phyloP scores from a whole-genome alignment of 2,888 invertebrate genomes.

The Orchesellides sinensis region DNA sequence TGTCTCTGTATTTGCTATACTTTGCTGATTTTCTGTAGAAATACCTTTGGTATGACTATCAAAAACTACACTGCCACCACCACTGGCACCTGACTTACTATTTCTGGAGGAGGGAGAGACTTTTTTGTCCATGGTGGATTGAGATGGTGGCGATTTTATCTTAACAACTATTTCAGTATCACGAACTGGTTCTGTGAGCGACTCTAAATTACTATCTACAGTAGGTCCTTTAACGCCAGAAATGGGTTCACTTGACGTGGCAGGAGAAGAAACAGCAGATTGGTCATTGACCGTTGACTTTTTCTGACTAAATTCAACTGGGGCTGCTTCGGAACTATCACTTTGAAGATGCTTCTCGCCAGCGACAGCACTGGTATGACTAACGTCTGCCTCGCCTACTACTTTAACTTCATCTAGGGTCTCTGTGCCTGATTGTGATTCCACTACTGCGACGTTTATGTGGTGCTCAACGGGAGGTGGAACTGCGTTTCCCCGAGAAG shows the following conservation, averaged over 20 bases:
- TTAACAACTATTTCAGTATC: constrained; percentile 41
- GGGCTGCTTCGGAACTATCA: background rate
- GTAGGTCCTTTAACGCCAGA: constrained; percentile 3
- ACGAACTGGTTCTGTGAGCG: constrained; percentile 64
- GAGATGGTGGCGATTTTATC: constrained; percentile 15
- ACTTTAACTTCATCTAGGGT: background rate
- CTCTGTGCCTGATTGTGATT: constrained; percentile 3
- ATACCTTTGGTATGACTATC: constrained; percentile 57
- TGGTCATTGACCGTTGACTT: constrained; percentile 41
- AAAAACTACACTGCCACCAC: constrained; percentile 18
- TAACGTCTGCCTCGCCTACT: constrained; percentile 37
- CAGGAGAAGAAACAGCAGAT: background rate
- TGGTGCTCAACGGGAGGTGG: constrained; percentile 23
- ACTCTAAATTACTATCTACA: constrained; percentile 33
- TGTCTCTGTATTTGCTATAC: constrained; percentile 16
- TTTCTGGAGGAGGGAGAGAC: background rate
- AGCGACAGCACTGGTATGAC: constrained; percentile 33
- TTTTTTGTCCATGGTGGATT: background rate
- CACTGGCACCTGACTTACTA: constrained; percentile 32
- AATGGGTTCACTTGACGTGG: background rate
- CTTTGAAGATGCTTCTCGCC: background rate
- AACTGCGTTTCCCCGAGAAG: constrained; percentile 38
- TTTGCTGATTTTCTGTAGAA: constrained; percentile 14
- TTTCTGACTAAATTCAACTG: constrained; percentile 30
- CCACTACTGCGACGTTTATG: constrained; percentile 6